These are phyloP conservation scores for Brachyhypopomus gauderio DNA, from an alignment of 2,113 vertebrate genomes.

Conservation along the genomic window DNA sequence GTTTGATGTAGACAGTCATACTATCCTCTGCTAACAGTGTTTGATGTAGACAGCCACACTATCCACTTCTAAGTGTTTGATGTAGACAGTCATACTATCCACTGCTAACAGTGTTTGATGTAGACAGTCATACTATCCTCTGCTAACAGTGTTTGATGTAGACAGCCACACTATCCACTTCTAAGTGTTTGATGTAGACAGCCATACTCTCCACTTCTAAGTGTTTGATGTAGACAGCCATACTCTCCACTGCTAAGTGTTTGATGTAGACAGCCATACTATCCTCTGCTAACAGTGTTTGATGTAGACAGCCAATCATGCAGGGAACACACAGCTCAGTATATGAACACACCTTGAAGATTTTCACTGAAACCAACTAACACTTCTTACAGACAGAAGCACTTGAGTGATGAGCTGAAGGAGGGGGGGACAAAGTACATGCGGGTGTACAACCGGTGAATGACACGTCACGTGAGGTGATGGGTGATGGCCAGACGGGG, in stretches of 20 bases:
- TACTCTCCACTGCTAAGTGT: not conserved
- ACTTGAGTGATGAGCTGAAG: constrained; percentile 11
- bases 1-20: not conserved
- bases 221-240: not conserved
- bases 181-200: no score
- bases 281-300: not conserved
- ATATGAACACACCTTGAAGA: not conserved
- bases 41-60: not conserved
- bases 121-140: no score
- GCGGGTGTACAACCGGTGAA: constrained; percentile 16
- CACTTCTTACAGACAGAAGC: not conserved
- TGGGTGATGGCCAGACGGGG: constrained; percentile 56
- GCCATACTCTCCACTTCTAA: not conserved
- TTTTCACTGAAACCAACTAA: constrained; percentile 33
- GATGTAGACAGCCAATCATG: constrained; percentile 20
- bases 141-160: no score
- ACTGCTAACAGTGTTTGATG: no score
- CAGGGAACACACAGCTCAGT: not conserved
- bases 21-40: not conserved
- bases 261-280: not conserved
- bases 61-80: not conserved
- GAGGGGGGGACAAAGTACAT: constrained; percentile 14
- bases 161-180: no score
- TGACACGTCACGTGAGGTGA: constrained; percentile 31
- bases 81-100: no score